These are phyloP conservation scores for Scelioninae gen. 1 DNA, from an alignment of 2,888 invertebrate species.

Conservation along the genomic window DNA sequence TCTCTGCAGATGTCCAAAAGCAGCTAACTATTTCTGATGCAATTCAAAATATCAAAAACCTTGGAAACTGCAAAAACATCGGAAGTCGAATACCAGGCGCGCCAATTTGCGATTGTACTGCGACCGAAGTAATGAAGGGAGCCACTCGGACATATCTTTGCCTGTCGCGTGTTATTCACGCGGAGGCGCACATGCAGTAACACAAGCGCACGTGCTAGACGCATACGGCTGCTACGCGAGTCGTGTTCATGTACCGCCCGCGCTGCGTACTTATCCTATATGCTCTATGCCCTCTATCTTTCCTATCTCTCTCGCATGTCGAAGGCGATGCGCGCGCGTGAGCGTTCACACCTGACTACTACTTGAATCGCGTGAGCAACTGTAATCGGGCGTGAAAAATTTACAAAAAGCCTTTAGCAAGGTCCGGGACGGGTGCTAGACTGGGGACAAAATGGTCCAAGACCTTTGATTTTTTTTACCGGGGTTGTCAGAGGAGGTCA, in stretches of 20 bases:
- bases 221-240: no score
- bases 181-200: constrained; percentile 25
- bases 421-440: constrained; percentile 54
- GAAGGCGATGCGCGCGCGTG: constrained; percentile 77
- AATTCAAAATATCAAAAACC: no score
- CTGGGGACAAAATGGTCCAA: constrained; percentile 27
- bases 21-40: no score
- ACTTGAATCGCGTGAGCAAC: constrained; percentile 78
- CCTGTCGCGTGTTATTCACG: constrained; percentile 41
- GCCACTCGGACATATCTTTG: no score
- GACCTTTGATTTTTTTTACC: neutral
- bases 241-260: constrained; percentile 44
- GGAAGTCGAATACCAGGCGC: neutral
- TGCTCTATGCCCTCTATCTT: neutral
- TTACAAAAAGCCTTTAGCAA: neutral
- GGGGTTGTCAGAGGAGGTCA: constrained; percentile 24
- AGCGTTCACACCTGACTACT: constrained; percentile 84
- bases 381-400: constrained; percentile 16
- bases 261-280: constrained; percentile 18
- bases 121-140: neutral
- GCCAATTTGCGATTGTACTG: neutral
- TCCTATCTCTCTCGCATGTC: constrained; percentile 12
- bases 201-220: constrained; percentile 34
- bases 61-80: neutral
- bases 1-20: no score